Base-by-base conservation (phyloP, 2,888 invertebrate species). In the Hirtodrosophila alboralis region DNA sequence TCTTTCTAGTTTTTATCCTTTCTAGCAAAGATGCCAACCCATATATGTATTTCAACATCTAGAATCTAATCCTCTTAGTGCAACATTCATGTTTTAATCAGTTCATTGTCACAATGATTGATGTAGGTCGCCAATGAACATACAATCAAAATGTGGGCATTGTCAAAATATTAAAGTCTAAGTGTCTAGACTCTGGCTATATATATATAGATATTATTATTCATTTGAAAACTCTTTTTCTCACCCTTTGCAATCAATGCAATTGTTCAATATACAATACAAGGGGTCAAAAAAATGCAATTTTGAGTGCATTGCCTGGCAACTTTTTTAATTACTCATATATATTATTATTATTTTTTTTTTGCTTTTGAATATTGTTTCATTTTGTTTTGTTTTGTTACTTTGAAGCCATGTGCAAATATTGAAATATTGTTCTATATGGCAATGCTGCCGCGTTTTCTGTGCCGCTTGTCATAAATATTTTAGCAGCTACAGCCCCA, bases 391-490 rank as follows among this genome's bases (percentile, higher is more conserved):
- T 36, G 18, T 43, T 37, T 36, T 47, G 43, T 60, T 31, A 38
- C 59, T 61, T 58, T 37, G 47, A n/a, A 38, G 18, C 23, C 51
- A 47, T 41, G 43, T 14, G 33, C 72, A 73, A 73, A 62, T 84
- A 86, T 85, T 84, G 86, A 83, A 85, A 85, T 76, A 85, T 76
- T 37, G 63, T 41, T 49, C 36, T 18, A 43, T 49, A 44, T 59
- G 23, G n/a, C 6, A n/a, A n/a, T n/a, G n/a, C n/a, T n/a, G 45
- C 34, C 23, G 44, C 26, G 9, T 26, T 38, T 47, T 14, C 54
- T 12, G 62, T 57, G 66, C 57, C 81, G 84, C 77, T 80, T 76
- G 73, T 73, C 73, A 86, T 81, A 81, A 81, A 81, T 81, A 84
- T 81, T 81, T 86, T 69, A 81, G 78, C 69, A 64, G 63, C 58